phyloP scores from a whole-genome alignment of 2,888 invertebrate genomes.

The Plutella xylostella region DNA sequence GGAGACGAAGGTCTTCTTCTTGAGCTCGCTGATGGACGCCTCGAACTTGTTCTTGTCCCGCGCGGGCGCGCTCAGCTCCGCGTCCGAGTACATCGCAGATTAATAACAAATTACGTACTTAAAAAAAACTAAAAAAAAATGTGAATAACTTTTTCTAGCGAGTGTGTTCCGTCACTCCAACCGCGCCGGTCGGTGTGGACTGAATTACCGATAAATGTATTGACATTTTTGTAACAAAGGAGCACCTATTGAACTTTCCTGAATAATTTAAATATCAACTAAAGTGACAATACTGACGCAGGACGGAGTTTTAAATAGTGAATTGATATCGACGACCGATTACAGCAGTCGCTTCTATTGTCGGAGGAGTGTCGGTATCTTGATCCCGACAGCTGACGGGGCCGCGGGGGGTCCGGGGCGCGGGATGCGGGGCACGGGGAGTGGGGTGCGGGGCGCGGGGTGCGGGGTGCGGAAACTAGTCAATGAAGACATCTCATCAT shows the following conservation, averaged over 20 bases:
- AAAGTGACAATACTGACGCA: too few relatives aligned
- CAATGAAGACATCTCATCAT: too few relatives aligned
- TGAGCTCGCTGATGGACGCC: constrained; percentile 53
- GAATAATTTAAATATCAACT: too few relatives aligned
- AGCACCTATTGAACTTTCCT: constrained; percentile 1
- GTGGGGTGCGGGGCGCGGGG: too few relatives aligned
- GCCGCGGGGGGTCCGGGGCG: too few relatives aligned
- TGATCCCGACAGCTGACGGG: too few relatives aligned
- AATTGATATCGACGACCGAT: too few relatives aligned
- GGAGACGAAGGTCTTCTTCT: constrained; percentile 49
- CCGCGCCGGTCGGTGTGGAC: neutral
- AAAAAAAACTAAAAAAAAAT: neutral
- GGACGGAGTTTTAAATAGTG: too few relatives aligned
- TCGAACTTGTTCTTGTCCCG: constrained; percentile 52
- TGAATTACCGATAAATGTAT: neutral
- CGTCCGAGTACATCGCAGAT: constrained; percentile 45
- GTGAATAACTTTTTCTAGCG: neutral
- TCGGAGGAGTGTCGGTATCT: too few relatives aligned
- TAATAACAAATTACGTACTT: neutral
- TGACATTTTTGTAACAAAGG: neutral
- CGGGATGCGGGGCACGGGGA: too few relatives aligned
- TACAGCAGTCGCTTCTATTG: too few relatives aligned
- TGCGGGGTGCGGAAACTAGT: too few relatives aligned
- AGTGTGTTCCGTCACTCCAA: neutral
- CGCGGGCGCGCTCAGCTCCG: constrained; percentile 25